Base-by-base conservation (phyloP, 2,113 vertebrate genomes). In the Lota lota region DNA sequence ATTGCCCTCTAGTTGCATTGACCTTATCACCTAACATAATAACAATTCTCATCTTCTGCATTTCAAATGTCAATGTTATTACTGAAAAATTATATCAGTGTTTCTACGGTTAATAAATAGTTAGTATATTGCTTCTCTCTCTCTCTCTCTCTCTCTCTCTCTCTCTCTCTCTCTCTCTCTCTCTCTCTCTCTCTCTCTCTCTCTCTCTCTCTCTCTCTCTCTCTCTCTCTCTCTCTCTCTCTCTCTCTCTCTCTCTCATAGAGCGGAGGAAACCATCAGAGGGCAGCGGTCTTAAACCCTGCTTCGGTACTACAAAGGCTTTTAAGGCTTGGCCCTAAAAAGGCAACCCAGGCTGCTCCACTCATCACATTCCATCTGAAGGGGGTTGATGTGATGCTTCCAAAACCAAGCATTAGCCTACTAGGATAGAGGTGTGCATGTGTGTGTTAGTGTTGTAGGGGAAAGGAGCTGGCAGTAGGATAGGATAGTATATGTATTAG, bases 251-350 rank as follows among this genome's bases (percentile, higher is more conserved):
- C 53, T 5, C 16, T 56, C 16, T 2, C 16, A 56, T n/a, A 18
- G 53, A n/a, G 3, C 53, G 16, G 53, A 56, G 53, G 53, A n/a
- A 7, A 17, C 17, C 53, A n/a, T 56, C 17, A 16, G 53, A 10
- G 53, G 16, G 61, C 69, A n/a, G 17, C 24, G 47, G 74, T 61
- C 67, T 60, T 50, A 73, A 63, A 53, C 21, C 57, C 63, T 40
- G 7, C 40, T 47, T 8, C 40, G 58, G 24, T 66, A 54, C 75
- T 72, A 60, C 75, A 70, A 63, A 69, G 76, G 75, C 40, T 67
- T 82, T 79, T 24, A 40, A 15, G 51, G 65, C 33, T 80, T 79
- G 80, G 76, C 88, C 86, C 85, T 89, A 87, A 87, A 88, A 87
- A 89, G 87, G 75, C 88, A 90, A 69, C 40, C 50, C 16, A 19